Evolutionary conservation across 2,888 invertebrate genomes (phyloP), one percentile per base, ranked within the genome.

Genomic region (Eutolmus rufibarbis): DNA sequence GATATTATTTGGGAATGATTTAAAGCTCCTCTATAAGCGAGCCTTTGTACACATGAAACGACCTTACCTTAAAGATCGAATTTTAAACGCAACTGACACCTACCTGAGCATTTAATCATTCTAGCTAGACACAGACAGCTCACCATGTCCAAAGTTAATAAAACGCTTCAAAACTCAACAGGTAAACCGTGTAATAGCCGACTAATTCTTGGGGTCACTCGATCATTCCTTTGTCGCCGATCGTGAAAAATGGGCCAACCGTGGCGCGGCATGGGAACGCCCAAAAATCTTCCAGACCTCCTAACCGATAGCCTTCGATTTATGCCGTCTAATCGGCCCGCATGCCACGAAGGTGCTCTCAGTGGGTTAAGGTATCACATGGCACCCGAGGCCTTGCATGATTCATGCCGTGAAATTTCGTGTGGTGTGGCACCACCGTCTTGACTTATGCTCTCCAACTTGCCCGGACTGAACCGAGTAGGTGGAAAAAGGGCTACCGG

Each of bases 141-240:
- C 5, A n/a, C 81, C 81, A 51, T 28, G 81, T 81, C 37, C 1
- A 81, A 81, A 51, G 31, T 56, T 81, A 81, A 81, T 66, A 81
- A 78, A 81, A 46, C 43, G 28, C 56, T 31, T 51, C 23, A 28
- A 57, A 81, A 81, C 34, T 34, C 56, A 81, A 84, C 84, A 74
- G 74, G 84, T 84, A 57, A 74, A 66, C 40, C 85, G 46, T 85
- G 74, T 85, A 74, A 46, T 74, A 19, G 19, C 84, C 66, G 31
- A 14, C 43, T 74, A 85, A 85, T 85, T 85, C 74, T 74, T 74
- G 74, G 57, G 74, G 74, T 74, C 74, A 85, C 74, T 85, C 85
- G 74, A 85, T 85, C 46, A 85, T 74, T 85, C 74, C 46, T 85
- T 85, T 85, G 85, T 74, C 85, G 85, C 85, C 74, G 85, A 46